A percentile compares a stretch with the other conserved stretches of the same genome.
Conservation (phyloP, 2,113 vertebrate genomes). For the Pluvialis apricaria region DNA sequence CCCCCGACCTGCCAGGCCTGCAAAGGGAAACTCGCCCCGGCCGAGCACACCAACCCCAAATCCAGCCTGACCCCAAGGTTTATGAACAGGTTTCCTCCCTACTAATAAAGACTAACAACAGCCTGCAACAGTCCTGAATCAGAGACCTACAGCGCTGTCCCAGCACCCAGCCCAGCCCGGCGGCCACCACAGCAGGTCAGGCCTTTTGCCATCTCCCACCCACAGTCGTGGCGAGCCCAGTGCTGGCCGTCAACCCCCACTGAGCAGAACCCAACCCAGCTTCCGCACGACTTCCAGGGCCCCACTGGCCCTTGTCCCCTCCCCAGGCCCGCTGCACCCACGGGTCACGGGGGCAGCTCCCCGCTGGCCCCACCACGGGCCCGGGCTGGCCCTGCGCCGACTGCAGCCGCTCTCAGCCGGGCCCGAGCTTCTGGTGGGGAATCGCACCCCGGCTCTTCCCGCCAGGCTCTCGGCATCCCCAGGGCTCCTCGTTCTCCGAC, state of each 20-base stretch:
- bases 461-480: too few relatives aligned
- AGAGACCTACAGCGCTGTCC: neutral
- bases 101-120: neutral
- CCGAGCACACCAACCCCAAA: neutral
- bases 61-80: neutral
- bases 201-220: neutral
- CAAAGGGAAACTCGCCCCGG: neutral
- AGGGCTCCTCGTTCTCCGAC: neutral
- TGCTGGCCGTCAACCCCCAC: accelerated
- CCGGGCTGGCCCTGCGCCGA: neutral
- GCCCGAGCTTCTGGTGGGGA: accelerated
- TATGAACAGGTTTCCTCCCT: neutral
- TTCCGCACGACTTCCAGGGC: too few relatives aligned
- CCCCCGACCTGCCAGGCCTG: accelerated
- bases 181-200: accelerated
- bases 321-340: too few relatives aligned
- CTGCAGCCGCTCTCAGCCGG: accelerated
- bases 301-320: neutral
- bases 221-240: accelerated
- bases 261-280: neutral
- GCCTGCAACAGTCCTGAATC: neutral
- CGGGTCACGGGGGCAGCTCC: neutral
- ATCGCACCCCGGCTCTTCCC: accelerated
- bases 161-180: neutral
- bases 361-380: accelerated